Conservation (phyloP, 2,888 invertebrate species). For the Mamestra brassicae region DNA sequence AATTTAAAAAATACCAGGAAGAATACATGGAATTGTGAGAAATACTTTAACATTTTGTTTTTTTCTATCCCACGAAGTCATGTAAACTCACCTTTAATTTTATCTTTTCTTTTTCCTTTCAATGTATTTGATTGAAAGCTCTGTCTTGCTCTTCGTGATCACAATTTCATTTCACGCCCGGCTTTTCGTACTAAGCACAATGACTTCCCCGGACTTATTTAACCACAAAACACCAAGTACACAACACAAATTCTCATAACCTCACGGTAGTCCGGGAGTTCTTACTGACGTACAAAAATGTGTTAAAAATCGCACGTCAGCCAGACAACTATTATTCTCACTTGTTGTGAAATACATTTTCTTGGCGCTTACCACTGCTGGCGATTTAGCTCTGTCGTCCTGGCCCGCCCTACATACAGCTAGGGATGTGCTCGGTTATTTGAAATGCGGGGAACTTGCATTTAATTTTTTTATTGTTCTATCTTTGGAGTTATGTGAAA, state of each 20-base stretch:
- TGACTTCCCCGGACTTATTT: background rate
- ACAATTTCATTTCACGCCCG: background rate
- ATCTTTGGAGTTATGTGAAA: background rate
- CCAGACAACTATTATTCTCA: conserved; percentile 87
- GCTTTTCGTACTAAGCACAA: background rate
- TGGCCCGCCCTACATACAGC: conserved; percentile 56
- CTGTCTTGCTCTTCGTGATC: background rate
- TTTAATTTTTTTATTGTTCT: background rate
- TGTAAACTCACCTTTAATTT: background rate
- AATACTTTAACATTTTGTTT: too few relatives aligned
- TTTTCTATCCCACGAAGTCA: background rate
- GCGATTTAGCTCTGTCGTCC: conserved; percentile 87
- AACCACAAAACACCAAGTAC: background rate
- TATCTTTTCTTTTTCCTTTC: background rate
- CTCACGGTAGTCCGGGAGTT: conserved; percentile 2
- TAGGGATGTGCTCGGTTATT: conserved; percentile 51
- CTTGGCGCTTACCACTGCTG: conserved; percentile 85
- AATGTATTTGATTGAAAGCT: background rate
- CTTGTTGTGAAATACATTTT: conserved; percentile 88
- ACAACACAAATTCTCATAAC: conserved; percentile 23
- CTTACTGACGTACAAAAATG: conserved; percentile 68
- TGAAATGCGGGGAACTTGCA: background rate
- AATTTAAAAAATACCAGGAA: background rate
- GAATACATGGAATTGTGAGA: background rate
- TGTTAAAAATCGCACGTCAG: conserved; percentile 77